Evolutionary conservation across 2,113 vertebrate genomes (phyloP).

Genomic region (Sceloporus tristichus): DNA sequence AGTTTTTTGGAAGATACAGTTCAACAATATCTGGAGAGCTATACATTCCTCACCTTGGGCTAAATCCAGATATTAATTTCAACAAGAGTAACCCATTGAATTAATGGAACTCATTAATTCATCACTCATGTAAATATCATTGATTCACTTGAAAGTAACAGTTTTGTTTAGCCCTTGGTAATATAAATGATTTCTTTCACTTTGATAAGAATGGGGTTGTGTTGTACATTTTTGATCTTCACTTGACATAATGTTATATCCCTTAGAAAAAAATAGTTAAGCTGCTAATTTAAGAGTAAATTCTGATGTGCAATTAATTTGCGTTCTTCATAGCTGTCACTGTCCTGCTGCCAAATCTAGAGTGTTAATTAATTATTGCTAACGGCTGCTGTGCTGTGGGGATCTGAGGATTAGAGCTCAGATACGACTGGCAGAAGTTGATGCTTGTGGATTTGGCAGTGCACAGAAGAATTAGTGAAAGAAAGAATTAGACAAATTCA

Average conservation of each 20-base stretch:
- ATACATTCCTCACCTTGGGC: no score
- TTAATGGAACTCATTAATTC: no score
- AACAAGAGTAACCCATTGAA: no score
- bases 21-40: no score
- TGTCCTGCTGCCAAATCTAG: slow-evolving; percentile 40
- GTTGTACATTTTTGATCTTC: slow-evolving; percentile 9
- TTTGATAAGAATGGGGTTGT: not conserved
- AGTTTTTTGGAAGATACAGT: no score
- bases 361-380: slow-evolving; percentile 42
- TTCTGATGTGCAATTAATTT: slow-evolving; percentile 30
- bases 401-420: slow-evolving; percentile 28
- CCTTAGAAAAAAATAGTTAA: slow-evolving; percentile 4
- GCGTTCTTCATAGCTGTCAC: slow-evolving; percentile 12
- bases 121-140: no score
- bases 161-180: no score
- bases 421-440: slow-evolving; percentile 28
- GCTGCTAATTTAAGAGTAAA: slow-evolving; percentile 31
- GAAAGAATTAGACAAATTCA: not conserved
- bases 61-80: no score
- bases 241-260: slow-evolving; percentile 1
- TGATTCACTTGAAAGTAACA: no score
- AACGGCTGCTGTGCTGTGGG: slow-evolving; percentile 20
- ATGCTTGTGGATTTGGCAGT: not conserved
- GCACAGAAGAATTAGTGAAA: not conserved
- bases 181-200: not conserved